These are phyloP conservation scores for Sciurus vulgaris DNA, from an alignment of 2,797 vertebrate genomes.

Conservation along the genomic window DNA sequence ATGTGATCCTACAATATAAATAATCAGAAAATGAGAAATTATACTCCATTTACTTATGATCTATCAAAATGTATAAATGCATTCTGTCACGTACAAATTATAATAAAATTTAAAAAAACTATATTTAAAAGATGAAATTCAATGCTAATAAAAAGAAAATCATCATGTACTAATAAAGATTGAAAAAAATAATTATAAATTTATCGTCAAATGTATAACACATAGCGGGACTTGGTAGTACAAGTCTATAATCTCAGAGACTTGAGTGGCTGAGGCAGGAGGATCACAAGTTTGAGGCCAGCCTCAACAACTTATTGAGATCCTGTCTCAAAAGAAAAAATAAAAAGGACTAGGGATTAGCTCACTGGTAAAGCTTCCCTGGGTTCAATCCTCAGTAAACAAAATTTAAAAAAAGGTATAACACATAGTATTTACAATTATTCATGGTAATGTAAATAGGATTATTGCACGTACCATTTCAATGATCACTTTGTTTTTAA, in stretches of 20 bases:
- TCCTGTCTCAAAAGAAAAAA: too few species aligned
- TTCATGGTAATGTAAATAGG: neutral
- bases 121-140: constrained; percentile 26
- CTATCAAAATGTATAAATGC: too few species aligned
- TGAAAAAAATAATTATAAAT: constrained; percentile 5
- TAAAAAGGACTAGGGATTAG: neutral
- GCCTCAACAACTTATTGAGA: too few species aligned
- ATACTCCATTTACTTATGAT: too few species aligned
- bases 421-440: neutral
- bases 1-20: too few species aligned
- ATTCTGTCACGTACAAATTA: too few species aligned
- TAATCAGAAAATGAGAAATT: too few species aligned
- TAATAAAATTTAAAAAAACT: neutral
- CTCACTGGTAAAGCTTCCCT: neutral
- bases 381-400: too few species aligned
- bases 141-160: constrained; percentile 13
- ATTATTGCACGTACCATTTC: neutral
- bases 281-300: too few species aligned
- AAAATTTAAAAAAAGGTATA: neutral
- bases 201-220: neutral
- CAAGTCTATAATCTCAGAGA: too few species aligned
- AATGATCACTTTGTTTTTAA: neutral
- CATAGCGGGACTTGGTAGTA: too few species aligned
- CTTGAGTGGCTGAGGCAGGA: too few species aligned
- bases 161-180: neutral